A percentile compares a stretch with the other conserved stretches of the same genome.
Conservation (phyloP, 2,113 vertebrate genomes). For the Bettongia penicillata region DNA sequence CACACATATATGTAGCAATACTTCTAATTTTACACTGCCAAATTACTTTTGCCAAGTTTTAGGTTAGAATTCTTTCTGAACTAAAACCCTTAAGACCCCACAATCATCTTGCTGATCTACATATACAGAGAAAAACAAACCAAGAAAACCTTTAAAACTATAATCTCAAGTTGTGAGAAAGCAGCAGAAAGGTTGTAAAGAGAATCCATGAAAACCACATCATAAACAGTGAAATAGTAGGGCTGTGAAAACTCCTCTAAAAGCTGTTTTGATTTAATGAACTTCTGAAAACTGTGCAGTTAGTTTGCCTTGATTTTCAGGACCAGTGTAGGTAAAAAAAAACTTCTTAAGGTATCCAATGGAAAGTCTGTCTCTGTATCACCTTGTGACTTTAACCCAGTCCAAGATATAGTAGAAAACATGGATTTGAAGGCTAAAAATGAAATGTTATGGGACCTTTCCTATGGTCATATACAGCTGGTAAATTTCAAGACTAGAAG, state of each 20-base stretch:
- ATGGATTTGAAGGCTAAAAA: neutral
- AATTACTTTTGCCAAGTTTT: neutral
- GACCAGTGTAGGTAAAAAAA: neutral
- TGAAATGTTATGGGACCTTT: neutral
- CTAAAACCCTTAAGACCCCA: neutral
- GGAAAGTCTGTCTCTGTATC: neutral
- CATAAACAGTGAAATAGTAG: neutral
- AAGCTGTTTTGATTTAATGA: neutral
- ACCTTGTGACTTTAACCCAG: neutral
- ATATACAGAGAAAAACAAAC: neutral
- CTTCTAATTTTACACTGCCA: neutral
- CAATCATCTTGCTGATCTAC: neutral
- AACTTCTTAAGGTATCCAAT: neutral
- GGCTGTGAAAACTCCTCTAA: neutral
- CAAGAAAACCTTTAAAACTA: neutral
- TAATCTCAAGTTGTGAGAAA: neutral
- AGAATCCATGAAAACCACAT: neutral
- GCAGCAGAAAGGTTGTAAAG: neutral
- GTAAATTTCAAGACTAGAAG: neutral
- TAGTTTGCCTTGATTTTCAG: neutral
- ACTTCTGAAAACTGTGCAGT: neutral
- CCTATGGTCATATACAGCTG: neutral
- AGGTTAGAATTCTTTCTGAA: neutral
- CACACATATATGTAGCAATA: neutral
- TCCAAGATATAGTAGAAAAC: neutral